phyloP scores from a whole-genome alignment of 2,113 vertebrate genomes.

The Colaptes auratus region DNA sequence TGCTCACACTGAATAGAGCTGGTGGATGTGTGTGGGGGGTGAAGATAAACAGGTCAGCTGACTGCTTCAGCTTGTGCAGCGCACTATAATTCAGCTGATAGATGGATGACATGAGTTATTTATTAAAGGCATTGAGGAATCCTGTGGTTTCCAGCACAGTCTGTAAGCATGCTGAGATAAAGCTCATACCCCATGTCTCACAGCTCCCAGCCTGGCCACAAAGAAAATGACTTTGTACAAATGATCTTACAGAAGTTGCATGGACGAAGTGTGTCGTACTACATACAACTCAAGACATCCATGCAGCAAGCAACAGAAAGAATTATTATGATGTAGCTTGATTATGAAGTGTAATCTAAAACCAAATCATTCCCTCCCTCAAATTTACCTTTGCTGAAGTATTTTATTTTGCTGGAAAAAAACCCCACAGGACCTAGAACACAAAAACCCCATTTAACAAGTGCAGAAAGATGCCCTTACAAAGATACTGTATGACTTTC shows the following conservation, averaged over 20 bases:
- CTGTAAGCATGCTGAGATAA: constrained; percentile 17
- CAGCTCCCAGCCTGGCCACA: not conserved
- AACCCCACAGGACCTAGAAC: not conserved
- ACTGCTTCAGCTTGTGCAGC: constrained; percentile 22
- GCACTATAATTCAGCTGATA: constrained; percentile 36
- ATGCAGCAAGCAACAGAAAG: not conserved
- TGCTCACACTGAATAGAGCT: constrained; percentile 47
- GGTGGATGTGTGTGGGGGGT: not conserved
- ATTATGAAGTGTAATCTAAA: not conserved
- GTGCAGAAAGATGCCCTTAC: not conserved
- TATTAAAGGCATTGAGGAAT: constrained; percentile 30
- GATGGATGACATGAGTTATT: constrained; percentile 55
- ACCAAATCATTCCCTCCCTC: not conserved
- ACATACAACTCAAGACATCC: not conserved
- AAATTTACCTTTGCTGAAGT: not conserved
- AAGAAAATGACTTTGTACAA: constrained; percentile 28
- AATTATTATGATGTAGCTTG: not conserved
- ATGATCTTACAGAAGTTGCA: not conserved
- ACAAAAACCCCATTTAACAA: not conserved
- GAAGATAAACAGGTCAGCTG: constrained; percentile 70
- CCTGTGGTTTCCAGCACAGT: constrained; percentile 31
- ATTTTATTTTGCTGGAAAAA: not conserved
- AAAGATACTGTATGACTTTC: not conserved
- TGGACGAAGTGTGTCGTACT: not conserved
- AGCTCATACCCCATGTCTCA: not conserved